These are phyloP conservation scores for Forbesichthys papilliferus DNA, from an alignment of 2,113 vertebrate species.

Conservation along the genomic window DNA sequence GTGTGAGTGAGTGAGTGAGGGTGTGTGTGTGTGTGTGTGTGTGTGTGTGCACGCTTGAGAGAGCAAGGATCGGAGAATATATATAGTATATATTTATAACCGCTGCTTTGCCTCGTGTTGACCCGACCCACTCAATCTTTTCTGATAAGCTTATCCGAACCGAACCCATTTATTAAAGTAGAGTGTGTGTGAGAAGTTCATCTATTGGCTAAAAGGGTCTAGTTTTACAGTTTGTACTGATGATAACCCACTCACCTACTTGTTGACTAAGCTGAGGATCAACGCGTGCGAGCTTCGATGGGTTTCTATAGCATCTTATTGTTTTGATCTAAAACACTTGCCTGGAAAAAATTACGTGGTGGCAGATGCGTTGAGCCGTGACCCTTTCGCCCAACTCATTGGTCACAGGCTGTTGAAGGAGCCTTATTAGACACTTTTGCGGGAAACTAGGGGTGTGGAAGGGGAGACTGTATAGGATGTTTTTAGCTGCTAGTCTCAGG, in stretches of 20 bases:
- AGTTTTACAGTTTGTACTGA: neutral
- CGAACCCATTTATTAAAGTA: too few species aligned
- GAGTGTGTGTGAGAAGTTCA: constrained; percentile 13
- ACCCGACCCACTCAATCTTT: too few species aligned
- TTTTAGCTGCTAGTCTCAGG: constrained; percentile 17
- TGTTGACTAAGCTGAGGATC: constrained; percentile 19
- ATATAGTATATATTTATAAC: too few species aligned
- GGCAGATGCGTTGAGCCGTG: constrained; percentile 11
- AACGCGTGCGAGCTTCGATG: neutral
- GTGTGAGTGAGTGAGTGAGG: too few species aligned
- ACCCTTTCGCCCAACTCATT: constrained; percentile 5
- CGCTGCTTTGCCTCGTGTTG: constrained; percentile 9
- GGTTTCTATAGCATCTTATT: constrained; percentile 14
- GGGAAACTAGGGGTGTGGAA: neutral
- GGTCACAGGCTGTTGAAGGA: neutral
- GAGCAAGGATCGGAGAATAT: too few species aligned
- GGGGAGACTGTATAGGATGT: constrained; percentile 11
- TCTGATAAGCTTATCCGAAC: too few species aligned
- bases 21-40: too few species aligned
- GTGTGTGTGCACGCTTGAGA: too few species aligned
- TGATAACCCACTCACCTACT: constrained; percentile 1
- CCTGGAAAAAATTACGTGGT: constrained; percentile 16
- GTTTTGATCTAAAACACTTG: constrained; percentile 18
- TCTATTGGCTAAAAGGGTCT: constrained; percentile 21
- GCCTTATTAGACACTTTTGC: neutral